phyloP scores from a whole-genome alignment of 2,797 vertebrate genomes.

The Sebastes jordani region DNA sequence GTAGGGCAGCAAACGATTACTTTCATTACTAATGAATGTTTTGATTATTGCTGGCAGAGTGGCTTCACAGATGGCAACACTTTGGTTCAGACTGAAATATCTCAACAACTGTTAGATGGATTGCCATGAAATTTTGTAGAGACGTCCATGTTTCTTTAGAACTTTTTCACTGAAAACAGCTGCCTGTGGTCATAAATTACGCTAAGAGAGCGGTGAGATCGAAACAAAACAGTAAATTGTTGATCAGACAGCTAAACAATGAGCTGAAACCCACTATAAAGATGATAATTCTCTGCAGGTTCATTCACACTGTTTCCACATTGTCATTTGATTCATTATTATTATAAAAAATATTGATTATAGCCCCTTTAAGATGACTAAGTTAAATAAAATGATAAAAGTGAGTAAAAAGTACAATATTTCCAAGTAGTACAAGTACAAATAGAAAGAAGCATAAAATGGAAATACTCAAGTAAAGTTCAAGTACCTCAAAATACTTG shows the following conservation, averaged over 20 bases:
- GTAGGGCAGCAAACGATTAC: not conserved
- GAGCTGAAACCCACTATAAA: not conserved
- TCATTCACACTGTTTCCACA: too few species aligned
- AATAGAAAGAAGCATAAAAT: too few species aligned
- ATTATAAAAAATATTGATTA: too few species aligned
- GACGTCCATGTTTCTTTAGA: not conserved
- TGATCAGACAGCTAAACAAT: not conserved
- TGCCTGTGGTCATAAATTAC: not conserved
- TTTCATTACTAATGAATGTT: not conserved
- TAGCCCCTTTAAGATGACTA: too few species aligned
- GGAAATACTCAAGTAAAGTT: too few species aligned
- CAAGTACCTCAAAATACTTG: too few species aligned
- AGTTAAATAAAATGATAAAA: too few species aligned
- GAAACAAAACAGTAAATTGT: not conserved
- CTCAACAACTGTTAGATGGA: not conserved
- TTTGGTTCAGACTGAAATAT: not conserved
- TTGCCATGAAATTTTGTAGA: not conserved
- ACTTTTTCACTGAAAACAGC: not conserved
- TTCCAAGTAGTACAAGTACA: too few species aligned
- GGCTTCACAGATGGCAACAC: not conserved
- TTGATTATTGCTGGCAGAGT: not conserved
- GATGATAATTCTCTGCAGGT: too few species aligned
- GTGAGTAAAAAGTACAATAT: too few species aligned
- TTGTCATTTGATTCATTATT: too few species aligned
- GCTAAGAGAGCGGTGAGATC: not conserved